phyloP scores from a whole-genome alignment of 2,113 vertebrate species.

The Sinosuthora webbiana region DNA sequence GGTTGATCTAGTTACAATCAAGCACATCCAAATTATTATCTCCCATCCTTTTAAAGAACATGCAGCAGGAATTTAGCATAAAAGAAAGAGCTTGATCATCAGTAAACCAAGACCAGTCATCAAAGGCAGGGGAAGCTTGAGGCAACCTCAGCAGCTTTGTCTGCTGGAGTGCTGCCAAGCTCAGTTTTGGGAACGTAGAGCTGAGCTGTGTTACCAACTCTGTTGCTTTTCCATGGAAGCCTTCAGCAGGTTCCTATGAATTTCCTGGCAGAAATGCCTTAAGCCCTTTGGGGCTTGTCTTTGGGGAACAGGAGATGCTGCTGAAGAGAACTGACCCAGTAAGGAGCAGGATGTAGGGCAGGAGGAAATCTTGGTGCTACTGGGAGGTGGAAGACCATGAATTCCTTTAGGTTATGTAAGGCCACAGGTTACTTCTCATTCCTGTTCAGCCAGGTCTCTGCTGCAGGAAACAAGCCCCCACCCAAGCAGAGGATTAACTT shows the following conservation, averaged over 20 bases:
- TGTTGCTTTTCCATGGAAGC: neutral
- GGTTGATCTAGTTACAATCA: neutral
- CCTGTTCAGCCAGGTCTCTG: neutral
- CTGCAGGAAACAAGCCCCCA: neutral
- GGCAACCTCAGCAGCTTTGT: neutral
- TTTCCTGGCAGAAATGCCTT: neutral
- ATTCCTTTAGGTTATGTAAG: neutral
- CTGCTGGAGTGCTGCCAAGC: neutral
- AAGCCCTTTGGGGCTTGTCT: neutral
- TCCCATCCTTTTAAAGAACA: neutral
- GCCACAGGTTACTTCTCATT: neutral
- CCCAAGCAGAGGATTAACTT: neutral
- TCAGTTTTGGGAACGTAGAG: neutral
- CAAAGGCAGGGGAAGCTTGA: neutral
- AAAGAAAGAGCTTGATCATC: neutral
- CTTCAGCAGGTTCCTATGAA: neutral
- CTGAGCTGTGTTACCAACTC: neutral
- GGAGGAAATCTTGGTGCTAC: neutral
- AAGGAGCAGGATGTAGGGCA: neutral
- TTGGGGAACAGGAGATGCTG: neutral
- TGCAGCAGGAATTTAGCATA: neutral
- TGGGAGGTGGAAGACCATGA: neutral
- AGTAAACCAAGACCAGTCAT: neutral
- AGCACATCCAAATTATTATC: neutral
- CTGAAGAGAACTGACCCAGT: neutral